Base-by-base conservation (phyloP, 92 coral and sea anemone genomes). In the Porites evermanni region DNA sequence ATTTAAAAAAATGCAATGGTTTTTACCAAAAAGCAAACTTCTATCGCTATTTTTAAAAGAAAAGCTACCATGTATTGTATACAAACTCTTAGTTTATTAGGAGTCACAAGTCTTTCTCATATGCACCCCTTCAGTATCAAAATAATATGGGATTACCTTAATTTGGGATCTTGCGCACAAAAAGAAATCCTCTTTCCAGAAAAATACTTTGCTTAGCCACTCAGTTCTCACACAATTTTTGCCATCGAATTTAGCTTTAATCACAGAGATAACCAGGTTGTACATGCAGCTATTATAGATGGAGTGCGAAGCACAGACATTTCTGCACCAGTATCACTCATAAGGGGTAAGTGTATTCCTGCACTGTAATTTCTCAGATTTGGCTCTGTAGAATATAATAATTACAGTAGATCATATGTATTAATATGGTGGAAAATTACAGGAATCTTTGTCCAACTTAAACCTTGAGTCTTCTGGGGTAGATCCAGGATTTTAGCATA, bases 261-360 rank as follows among this genome's bases (percentile, higher is more conserved):
- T 64, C 70, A 78, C 80, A 70, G 61, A 69, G 89, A 82, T 67
- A 86, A 86, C 89, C 75, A 82, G 60, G 89, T 79, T 65, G 84
- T 86, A 53, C 67, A 86, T 63, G 47, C 76, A 70, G 72, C 81
- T 56, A 68, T 77, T 16, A 78, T 86, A 69, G 84, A 74, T 78
- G 89, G 85, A 78, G 89, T 86, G 65, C 84, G 79, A 23, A 78
- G 89, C 67, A 86, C 89, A 69, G 85, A 86, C 77, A 86, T 79
- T 78, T 67, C 89, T 12, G 60, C 79, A 58, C 85, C 89, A 86
- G 89, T 86, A 56, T 66, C 84, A 60, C 81, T 75, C 89, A 86
- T 79, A 69, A 69, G 89, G 75, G 80, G 79, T 86, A 70, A 78
- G 72, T 69, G 20, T 67, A 60, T 85, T 86, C 67, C 63, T 77